These are phyloP conservation scores for Oligia latruncula DNA, from an alignment of 2,888 invertebrate species.

Conservation along the genomic window DNA sequence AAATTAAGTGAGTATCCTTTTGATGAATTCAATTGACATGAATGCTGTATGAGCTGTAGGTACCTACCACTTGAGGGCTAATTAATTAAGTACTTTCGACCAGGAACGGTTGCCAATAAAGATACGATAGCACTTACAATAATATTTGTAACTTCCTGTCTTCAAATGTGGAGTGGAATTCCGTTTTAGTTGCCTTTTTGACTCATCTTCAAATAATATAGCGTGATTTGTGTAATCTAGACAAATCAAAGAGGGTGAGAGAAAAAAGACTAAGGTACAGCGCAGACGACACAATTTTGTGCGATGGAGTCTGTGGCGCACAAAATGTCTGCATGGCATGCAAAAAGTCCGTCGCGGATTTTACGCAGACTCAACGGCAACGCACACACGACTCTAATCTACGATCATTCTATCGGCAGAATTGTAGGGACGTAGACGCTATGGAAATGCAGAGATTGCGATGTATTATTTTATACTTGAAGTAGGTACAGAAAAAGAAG, in stretches of 20 bases:
- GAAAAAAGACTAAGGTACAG: neutral
- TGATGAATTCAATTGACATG: slow-evolving; percentile 53
- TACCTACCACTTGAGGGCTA: slow-evolving; percentile 54
- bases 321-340: too few relatives aligned
- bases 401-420: too few relatives aligned
- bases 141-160: slow-evolving; percentile 31
- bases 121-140: slow-evolving; percentile 26
- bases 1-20: slow-evolving; percentile 16
- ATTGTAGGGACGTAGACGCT: too few relatives aligned
- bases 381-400: too few relatives aligned
- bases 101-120: slow-evolving; percentile 38
- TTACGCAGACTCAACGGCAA: too few relatives aligned
- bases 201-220: neutral
- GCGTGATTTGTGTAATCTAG: neutral
- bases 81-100: slow-evolving; percentile 42
- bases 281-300: too few relatives aligned
- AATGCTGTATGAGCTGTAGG: slow-evolving; percentile 18
- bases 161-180: slow-evolving; percentile 21
- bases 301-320: too few relatives aligned
- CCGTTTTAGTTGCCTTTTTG: neutral
- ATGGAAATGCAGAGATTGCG: too few relatives aligned
- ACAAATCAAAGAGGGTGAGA: neutral
- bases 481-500: too few relatives aligned
- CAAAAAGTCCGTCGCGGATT: too few relatives aligned
- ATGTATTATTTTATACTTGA: too few relatives aligned